phyloP scores from a whole-genome alignment of 2,797 vertebrate species.

The Ciconia nigra region DNA sequence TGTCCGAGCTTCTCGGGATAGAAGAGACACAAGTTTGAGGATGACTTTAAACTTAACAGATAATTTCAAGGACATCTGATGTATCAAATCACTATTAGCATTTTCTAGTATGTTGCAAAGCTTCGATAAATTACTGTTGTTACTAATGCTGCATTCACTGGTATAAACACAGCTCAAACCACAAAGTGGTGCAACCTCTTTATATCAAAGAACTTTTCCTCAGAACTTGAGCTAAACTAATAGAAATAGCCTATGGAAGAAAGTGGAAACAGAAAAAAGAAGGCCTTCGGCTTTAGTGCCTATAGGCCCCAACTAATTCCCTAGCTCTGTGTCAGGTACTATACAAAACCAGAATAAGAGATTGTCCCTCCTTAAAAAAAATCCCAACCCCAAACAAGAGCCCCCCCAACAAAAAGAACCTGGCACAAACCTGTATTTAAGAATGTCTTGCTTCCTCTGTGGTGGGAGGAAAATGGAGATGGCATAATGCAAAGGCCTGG shows the following conservation, averaged over 20 bases:
- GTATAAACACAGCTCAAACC: background rate
- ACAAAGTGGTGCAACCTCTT: background rate
- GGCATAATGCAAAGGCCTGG: background rate
- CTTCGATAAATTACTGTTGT: background rate
- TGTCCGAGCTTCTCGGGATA: background rate
- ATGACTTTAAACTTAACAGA: background rate
- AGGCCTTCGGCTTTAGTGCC: background rate
- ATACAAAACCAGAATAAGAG: background rate
- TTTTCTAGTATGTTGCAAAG: background rate
- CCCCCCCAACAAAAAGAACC: background rate
- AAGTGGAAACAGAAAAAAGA: background rate
- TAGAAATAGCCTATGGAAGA: background rate
- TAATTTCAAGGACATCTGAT: background rate
- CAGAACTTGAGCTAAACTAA: background rate
- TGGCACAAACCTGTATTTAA: background rate
- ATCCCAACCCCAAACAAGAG: too few species aligned
- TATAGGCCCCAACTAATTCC: background rate
- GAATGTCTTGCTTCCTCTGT: fast-evolving
- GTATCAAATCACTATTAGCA: background rate
- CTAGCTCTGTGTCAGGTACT: background rate
- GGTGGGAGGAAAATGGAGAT: background rate
- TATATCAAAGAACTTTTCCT: background rate
- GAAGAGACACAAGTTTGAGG: background rate
- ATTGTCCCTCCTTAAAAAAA: background rate
- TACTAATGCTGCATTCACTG: background rate